Conservation (phyloP, 2,797 vertebrate genomes). For the Myripristis jacobus region DNA sequence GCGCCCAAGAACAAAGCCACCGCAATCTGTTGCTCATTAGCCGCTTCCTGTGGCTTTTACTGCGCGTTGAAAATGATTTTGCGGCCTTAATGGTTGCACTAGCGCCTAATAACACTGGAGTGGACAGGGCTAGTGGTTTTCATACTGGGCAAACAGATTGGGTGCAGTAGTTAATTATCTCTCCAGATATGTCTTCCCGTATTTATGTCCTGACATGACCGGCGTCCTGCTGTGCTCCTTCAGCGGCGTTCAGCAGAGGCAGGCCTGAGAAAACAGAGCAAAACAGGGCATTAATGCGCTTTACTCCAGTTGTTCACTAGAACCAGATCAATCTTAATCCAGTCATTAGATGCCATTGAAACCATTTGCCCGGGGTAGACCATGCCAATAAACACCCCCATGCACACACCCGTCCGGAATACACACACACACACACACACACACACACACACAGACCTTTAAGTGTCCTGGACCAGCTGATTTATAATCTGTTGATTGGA, state of each 20-base stretch:
- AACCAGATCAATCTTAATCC: conserved; percentile 37
- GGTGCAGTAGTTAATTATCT: conserved; percentile 52
- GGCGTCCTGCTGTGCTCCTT: background rate
- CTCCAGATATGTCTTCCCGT: conserved; percentile 20
- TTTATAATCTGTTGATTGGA: conserved; percentile 23
- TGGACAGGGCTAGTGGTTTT: conserved; percentile 36
- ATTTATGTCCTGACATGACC: conserved; percentile 22
- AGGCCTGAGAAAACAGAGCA: background rate
- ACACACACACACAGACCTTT: conserved; percentile 2
- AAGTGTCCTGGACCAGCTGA: background rate
- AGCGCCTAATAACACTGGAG: conserved; percentile 24
- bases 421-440: background rate
- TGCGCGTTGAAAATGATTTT: conserved; percentile 24
- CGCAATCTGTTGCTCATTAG: background rate
- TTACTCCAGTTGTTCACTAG: conserved; percentile 6
- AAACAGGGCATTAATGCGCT: conserved; percentile 7
- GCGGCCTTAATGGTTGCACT: conserved; percentile 24
- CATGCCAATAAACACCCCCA: conserved; percentile 17
- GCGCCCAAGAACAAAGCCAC: background rate
- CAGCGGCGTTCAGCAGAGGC: background rate
- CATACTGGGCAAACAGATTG: conserved; percentile 43
- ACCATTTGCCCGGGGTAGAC: conserved; percentile 1
- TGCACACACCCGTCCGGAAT: no score
- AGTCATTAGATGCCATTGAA: conserved; percentile 34
- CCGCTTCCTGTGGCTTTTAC: background rate